These are phyloP conservation scores for Dallia pectoralis DNA, from an alignment of 2,797 vertebrate species.

Conservation along the genomic window DNA sequence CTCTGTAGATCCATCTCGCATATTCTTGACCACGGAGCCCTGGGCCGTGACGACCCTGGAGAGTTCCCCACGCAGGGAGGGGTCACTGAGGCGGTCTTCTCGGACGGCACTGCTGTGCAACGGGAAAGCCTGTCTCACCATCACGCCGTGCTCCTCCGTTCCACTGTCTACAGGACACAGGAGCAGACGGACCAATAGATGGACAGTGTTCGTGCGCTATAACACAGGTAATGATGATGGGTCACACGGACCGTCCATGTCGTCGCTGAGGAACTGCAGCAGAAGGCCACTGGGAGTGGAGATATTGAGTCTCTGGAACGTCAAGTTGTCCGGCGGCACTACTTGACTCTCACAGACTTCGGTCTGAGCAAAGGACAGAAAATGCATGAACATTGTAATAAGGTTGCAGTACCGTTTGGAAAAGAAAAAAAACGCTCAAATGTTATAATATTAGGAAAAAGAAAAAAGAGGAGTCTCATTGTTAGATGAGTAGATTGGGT, in stretches of 20 bases:
- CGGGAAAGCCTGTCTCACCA: slow-evolving; percentile 84
- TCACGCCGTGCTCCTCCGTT: slow-evolving; percentile 55
- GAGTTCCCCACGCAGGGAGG: slow-evolving; percentile 65
- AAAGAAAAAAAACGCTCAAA: neutral
- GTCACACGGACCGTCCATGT: slow-evolving; percentile 68
- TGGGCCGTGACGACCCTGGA: slow-evolving; percentile 82
- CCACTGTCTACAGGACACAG: slow-evolving; percentile 35
- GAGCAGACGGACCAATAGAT: too few relatives aligned
- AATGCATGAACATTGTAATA: neutral
- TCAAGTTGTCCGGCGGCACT: neutral
- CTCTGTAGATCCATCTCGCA: slow-evolving; percentile 85
- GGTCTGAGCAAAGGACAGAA: slow-evolving; percentile 2
- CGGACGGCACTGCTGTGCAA: slow-evolving; percentile 43
- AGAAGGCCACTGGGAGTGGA: slow-evolving; percentile 84
- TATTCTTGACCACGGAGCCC: slow-evolving; percentile 83
- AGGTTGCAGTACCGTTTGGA: neutral
- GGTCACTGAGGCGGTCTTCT: slow-evolving; percentile 30
- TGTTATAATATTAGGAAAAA: too few relatives aligned
- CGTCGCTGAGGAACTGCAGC: slow-evolving; percentile 74
- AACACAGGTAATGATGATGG: too few relatives aligned
- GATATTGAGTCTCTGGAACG: slow-evolving; percentile 75
- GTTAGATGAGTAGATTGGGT: too few relatives aligned
- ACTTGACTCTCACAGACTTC: slow-evolving; percentile 31
- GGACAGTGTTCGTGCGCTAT: too few relatives aligned
- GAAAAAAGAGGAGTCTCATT: too few relatives aligned